These are phyloP conservation scores for Esox niger DNA, from an alignment of 2,113 vertebrate genomes.

Conservation along the genomic window DNA sequence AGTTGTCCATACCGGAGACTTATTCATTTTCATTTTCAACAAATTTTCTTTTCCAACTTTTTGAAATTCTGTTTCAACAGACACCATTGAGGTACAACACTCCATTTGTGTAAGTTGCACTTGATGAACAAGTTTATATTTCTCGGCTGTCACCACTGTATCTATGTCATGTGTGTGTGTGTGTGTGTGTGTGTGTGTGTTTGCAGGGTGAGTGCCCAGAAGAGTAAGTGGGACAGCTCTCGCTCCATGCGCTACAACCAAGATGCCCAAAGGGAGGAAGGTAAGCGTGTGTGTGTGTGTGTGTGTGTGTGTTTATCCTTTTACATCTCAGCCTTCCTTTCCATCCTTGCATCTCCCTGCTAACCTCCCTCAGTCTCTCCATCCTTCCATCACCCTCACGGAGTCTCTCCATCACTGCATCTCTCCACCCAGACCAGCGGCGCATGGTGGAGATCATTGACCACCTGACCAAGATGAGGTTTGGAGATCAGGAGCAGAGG, in stretches of 20 bases:
- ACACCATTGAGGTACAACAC: constrained; percentile 82
- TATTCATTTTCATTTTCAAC: not conserved
- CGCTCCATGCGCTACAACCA: constrained; percentile 94
- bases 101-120: constrained; percentile 84
- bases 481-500: constrained; percentile 85
- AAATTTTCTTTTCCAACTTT: not conserved
- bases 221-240: constrained; percentile 92
- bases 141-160: not conserved
- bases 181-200: constrained; percentile 47
- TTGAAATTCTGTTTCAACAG: constrained; percentile 50
- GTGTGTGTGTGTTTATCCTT: not conserved
- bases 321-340: not conserved
- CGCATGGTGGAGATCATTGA: constrained; percentile 93
- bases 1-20: not conserved
- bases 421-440: constrained; percentile 81
- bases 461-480: constrained; percentile 90
- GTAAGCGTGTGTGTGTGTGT: constrained; percentile 54
- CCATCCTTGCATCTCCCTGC: not conserved
- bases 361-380: not conserved
- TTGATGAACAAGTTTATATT: not conserved
- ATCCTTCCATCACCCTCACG: not conserved
- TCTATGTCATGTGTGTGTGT: not conserved
- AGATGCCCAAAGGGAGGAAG: constrained; percentile 95
- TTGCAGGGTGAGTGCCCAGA: constrained; percentile 86
- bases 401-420: not conserved